phyloP scores from a whole-genome alignment of 2,888 invertebrate species.

The Drosophila merina region DNA sequence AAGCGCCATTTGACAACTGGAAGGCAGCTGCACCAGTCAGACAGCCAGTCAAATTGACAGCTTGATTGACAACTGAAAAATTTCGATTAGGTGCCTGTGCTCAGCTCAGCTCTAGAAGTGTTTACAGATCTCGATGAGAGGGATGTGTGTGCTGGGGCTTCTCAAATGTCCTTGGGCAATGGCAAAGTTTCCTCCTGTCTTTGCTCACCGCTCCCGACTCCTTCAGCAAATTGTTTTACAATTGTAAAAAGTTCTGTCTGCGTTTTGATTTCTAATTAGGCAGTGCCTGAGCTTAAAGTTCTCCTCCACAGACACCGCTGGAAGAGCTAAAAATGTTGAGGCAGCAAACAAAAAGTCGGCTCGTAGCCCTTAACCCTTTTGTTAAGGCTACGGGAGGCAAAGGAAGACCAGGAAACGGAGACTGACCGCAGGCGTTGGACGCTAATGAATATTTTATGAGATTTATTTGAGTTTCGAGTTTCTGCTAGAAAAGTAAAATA shows the following conservation, averaged over 20 bases:
- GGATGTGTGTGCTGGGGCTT: conserved; percentile 4
- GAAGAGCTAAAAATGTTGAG: conserved; percentile 15
- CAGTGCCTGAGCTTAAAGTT: conserved; percentile 28
- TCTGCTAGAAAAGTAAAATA: conserved; percentile 40
- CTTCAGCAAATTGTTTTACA: conserved; percentile 58
- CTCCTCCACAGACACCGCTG: conserved; percentile 3
- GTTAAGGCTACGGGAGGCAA: conserved; percentile 1
- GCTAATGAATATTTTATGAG: conserved; percentile 80
- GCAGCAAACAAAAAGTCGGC: conserved; percentile 39
- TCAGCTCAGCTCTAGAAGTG: conserved; percentile 18
- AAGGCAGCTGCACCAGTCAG: conserved; percentile 55
- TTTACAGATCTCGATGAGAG: conserved; percentile 17
- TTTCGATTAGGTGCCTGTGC: conserved; percentile 48
- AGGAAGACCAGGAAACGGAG: conserved; percentile 29
- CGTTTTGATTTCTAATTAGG: conserved; percentile 73
- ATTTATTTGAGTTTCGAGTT: conserved; percentile 76
- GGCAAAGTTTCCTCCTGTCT: conserved; percentile 37
- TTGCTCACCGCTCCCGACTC: conserved; percentile 1
- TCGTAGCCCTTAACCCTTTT: conserved; percentile 69
- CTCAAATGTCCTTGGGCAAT: conserved; percentile 54
- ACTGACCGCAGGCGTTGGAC: conserved; percentile 71
- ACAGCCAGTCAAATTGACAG: conserved; percentile 70
- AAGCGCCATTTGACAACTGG: conserved; percentile 60
- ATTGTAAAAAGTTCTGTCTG: conserved; percentile 61
- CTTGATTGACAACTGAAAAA: conserved; percentile 81